Evolutionary conservation across 2,113 vertebrate genomes (phyloP).

Genomic region (Pituophis catenifer): DNA sequence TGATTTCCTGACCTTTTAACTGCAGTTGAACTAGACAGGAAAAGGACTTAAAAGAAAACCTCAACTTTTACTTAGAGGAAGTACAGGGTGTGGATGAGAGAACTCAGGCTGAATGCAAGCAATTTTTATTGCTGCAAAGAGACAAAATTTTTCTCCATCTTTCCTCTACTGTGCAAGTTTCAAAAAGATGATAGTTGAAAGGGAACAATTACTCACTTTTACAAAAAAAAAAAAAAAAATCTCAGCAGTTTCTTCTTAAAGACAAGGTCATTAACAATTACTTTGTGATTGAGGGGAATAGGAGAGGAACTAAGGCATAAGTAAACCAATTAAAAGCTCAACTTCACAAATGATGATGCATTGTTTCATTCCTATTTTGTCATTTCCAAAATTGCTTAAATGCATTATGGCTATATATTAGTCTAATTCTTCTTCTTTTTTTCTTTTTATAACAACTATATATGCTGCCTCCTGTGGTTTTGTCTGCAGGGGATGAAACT

Average conservation of each 20-base stretch:
- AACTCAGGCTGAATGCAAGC: background rate
- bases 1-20: conserved; percentile 30
- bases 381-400: conserved; percentile 46
- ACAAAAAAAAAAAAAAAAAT: background rate
- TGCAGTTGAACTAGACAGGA: background rate
- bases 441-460: conserved; percentile 19
- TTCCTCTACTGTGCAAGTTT: conserved; percentile 30
- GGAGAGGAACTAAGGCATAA: background rate
- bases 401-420: conserved; percentile 36
- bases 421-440: conserved; percentile 46
- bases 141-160: background rate
- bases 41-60: conserved; percentile 28
- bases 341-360: conserved; percentile 51
- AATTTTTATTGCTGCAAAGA: conserved; percentile 3
- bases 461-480: conserved; percentile 24
- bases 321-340: background rate
- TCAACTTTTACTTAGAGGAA: conserved; percentile 29
- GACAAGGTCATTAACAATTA: conserved; percentile 36
- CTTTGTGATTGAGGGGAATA: background rate
- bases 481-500: background rate
- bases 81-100: background rate
- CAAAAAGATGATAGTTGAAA: conserved; percentile 44
- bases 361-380: background rate
- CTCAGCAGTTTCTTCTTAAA: conserved; percentile 39
- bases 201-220: conserved; percentile 50